Evolutionary conservation across 2,797 vertebrate genomes (phyloP).

Genomic region (Myotis planiceps): DNA sequence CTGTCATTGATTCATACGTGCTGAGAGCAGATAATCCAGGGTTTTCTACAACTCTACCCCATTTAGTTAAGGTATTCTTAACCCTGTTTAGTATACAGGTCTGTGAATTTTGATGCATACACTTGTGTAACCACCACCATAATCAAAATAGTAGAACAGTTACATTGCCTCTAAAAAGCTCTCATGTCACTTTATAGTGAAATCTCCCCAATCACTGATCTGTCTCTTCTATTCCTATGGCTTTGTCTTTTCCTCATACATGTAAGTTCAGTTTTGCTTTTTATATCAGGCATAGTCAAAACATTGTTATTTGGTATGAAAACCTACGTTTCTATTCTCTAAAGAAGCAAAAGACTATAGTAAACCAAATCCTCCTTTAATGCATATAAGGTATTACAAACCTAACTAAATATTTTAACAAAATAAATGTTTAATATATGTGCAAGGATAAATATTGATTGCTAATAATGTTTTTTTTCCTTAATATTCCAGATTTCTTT

Average conservation of each 20-base stretch:
- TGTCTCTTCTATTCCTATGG: not conserved
- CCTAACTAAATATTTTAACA: constrained; percentile 1
- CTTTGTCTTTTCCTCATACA: not conserved
- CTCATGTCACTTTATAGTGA: not conserved
- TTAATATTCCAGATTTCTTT: constrained; percentile 93
- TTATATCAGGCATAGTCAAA: not conserved
- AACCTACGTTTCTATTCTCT: not conserved
- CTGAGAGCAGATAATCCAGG: not conserved
- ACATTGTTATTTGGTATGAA: not conserved
- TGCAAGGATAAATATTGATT: constrained; percentile 32
- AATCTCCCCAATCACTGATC: not conserved
- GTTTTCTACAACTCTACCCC: not conserved
- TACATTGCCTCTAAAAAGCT: not conserved
- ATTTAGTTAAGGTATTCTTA: not conserved
- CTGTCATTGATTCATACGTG: not conserved
- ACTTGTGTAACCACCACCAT: not conserved
- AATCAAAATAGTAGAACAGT: not conserved
- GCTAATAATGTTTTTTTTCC: constrained; percentile 32
- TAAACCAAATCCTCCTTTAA: constrained; percentile 23
- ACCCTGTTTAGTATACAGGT: not conserved
- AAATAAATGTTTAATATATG: not conserved
- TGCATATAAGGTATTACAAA: not conserved
- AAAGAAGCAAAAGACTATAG: constrained; percentile 14
- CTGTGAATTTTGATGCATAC: not conserved
- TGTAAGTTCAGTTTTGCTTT: not conserved